Evolutionary conservation across 2,113 vertebrate genomes (phyloP), one percentile per base, ranked within the genome.

Genomic region (Miniopterus natalensis): DNA sequence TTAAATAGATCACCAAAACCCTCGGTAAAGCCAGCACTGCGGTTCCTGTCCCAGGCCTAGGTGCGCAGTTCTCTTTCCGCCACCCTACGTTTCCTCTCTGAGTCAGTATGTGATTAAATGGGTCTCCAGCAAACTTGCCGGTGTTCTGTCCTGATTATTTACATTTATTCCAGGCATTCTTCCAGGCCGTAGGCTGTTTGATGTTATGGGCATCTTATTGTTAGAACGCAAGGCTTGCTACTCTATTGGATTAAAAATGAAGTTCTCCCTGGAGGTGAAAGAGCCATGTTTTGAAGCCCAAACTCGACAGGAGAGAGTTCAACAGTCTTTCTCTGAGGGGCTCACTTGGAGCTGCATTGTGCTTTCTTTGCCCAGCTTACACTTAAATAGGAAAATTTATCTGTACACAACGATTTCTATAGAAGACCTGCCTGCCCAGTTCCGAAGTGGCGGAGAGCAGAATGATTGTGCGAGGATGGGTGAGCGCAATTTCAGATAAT

Each of bases 401-500:
- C 75, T 96, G 36, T 92, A 51, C 20, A 12, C 90, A 95, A 92
- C 87, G 12, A 93, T 81, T 95, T 96, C 49, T 95, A 51, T 94
- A 57, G n/a, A 66, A 95, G 95, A 97, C 36, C 36, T 23, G 49
- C 71, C 74, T 53, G 7, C 94, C 90, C 92, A 96, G 53, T 88
- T 36, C 79, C 47, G 81, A 79, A 92, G 17, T 95, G 71, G 86
- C 95, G 94, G 85, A 88, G 42, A 96, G 84, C 87, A 92, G 75
- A 88, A 88, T 88, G 93, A 95, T 97, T 87, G 85, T 29, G 45
- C 66, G 47, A 55, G 93, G 93, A 97, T 42, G 49, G 93, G 96
- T 53, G 89, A 96, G 94, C 96, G 80, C 94, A 97, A 95, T 95
- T 98, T 95, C 95, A 98, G 94, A 93, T 98, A 97, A 97, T 96